Base-by-base conservation (phyloP, 2,797 vertebrate species). In the Hyperoplus lanceolatus region DNA sequence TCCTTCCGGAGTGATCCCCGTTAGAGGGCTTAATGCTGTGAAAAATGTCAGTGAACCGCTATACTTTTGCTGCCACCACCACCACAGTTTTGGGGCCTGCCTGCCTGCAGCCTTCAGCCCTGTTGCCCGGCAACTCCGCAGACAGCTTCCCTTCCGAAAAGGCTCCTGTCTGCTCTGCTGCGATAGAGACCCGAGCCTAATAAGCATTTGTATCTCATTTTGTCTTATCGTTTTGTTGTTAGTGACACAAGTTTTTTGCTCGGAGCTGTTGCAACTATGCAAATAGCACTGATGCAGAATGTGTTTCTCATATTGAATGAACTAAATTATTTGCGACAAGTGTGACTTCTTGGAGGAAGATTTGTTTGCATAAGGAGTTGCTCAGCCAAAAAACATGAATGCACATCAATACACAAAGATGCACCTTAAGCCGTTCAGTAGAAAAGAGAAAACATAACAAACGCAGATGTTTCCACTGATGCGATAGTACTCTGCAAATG, bases 41-140 rank as follows among this genome's bases (percentile, higher is more conserved):
- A 95, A 90, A 94, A 95, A 93, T 93, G 91, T 94, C 92, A 88
- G 90, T 68, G 81, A 93, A 94, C 82, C 80, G 76, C 82, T 82
- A 85, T 82, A 85, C 88, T 91, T 91, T 90, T 87, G 60, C 82
- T 61, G 73, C 83, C 80, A 84, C 83, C 84, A 57, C 87, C 77
- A 71, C 65, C 75, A 70, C 67, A 18, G 62, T 80, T 92, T 87
- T 87, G 81, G 80, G 88, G 79, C 87, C 29, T 18, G 80, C 88
- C 86, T 84, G 79, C 88, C 86, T 84, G 79, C 79, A 63, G 73
- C 88, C 90, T 84, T 64, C 83, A 82, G 86, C 84, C 79, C 68
- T 90, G 94, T 96, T 95, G 95, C 95, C 91, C 92, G 89, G 95
- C 94, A 94, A 96, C 94, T 89, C 87, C 90, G 90, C 86, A 92